Evolutionary conservation across 2,113 vertebrate genomes (phyloP).

Genomic region (Enhydra lutris): DNA sequence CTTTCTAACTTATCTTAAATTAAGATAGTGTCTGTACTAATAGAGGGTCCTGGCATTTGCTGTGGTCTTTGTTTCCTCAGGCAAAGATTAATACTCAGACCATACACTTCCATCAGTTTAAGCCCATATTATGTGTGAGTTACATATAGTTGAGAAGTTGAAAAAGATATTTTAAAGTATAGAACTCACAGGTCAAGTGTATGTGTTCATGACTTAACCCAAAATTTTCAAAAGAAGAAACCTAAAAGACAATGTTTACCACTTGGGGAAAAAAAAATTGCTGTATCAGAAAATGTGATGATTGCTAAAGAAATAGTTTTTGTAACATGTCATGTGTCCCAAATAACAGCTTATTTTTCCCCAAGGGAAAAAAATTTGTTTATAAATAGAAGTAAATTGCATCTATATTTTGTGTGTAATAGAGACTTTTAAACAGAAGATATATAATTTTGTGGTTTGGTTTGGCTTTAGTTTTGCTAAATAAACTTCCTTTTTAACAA

Average conservation of each 20-base stretch:
- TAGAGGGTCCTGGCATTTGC: background rate
- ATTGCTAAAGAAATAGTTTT: background rate
- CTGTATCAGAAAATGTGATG: background rate
- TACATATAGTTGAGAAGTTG: background rate
- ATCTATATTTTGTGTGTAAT: background rate
- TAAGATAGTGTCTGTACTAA: background rate
- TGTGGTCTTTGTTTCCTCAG: background rate
- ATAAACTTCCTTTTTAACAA: background rate
- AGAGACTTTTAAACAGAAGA: background rate
- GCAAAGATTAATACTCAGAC: background rate
- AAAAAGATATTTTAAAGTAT: background rate
- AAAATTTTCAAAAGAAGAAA: background rate
- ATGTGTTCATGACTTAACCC: background rate
- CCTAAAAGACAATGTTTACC: background rate
- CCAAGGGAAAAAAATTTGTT: background rate
- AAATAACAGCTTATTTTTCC: background rate
- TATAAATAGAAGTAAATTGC: background rate
- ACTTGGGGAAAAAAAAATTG: background rate
- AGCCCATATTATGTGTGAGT: background rate
- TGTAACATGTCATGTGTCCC: background rate
- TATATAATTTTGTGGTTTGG: background rate
- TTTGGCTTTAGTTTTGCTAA: background rate
- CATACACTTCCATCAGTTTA: background rate
- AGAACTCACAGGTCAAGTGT: background rate
- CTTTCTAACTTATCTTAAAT: background rate